phyloP scores from a whole-genome alignment of 2,113 vertebrate species.

The Gnathonemus longibarbis region DNA sequence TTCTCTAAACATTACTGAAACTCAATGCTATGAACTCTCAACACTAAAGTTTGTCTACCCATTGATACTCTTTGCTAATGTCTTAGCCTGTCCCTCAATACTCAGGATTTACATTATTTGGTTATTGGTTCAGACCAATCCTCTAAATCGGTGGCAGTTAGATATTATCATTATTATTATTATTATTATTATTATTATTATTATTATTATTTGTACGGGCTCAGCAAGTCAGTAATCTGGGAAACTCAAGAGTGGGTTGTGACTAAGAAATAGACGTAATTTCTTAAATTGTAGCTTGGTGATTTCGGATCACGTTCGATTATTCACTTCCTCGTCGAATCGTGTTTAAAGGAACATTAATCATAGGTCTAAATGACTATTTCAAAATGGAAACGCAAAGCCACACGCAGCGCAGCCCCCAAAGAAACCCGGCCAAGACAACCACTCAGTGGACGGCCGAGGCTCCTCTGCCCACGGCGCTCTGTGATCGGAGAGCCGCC shows the following conservation, averaged over 20 bases:
- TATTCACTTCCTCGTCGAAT: constrained; percentile 3
- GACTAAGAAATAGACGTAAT: not conserved
- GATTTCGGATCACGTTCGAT: not conserved
- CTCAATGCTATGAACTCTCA: not conserved
- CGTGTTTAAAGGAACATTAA: constrained; percentile 5
- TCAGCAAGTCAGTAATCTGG: not conserved
- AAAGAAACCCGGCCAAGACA: not conserved
- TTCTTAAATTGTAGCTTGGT: not conserved
- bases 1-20: not conserved
- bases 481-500: not conserved
- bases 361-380: not conserved
- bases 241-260: not conserved
- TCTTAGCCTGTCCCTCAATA: not conserved
- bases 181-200: not conserved
- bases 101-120: not conserved
- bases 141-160: not conserved
- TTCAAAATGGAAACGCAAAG: not conserved
- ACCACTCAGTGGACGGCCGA: not conserved
- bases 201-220: not conserved
- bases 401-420: not conserved
- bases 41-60: not conserved
- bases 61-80: not conserved
- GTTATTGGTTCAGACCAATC: not conserved
- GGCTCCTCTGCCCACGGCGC: not conserved
- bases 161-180: not conserved